A percentile compares a stretch with the other conserved stretches of the same genome.
These are phyloP conservation scores for Cydia fagiglandana DNA, from an alignment of 1,140 invertebrate genomes.

Conservation along the genomic window DNA sequence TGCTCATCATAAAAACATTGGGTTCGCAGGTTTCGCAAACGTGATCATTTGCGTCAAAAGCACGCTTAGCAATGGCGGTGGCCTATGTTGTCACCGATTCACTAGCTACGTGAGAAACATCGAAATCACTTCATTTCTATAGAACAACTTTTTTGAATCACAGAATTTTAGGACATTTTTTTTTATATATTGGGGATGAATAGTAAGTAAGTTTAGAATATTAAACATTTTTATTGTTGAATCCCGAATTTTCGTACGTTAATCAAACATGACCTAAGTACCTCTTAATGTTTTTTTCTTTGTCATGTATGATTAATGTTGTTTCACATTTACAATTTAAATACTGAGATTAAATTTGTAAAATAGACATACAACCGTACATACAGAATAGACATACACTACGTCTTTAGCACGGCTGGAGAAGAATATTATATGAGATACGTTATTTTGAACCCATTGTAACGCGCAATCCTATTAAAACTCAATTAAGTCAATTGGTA, in stretches of 20 bases:
- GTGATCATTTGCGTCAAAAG: slow-evolving; percentile 40
- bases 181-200: neutral
- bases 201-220: no score
- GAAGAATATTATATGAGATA: slow-evolving; percentile 7
- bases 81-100: slow-evolving; percentile 47
- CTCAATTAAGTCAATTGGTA: neutral
- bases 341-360: neutral
- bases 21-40: slow-evolving; percentile 46
- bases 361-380: neutral
- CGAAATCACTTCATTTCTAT: slow-evolving; percentile 50
- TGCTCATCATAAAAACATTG: slow-evolving; percentile 18
- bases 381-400: no score
- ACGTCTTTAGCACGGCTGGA: neutral
- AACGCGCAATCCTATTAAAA: neutral
- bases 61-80: slow-evolving; percentile 49
- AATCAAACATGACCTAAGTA: no score
- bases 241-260: no score
- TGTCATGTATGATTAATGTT: neutral
- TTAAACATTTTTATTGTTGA: no score
- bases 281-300: no score
- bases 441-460: neutral
- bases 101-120: slow-evolving; percentile 51
- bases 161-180: neutral
- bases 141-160: neutral
- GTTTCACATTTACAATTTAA: neutral